Evolutionary conservation across 2,888 invertebrate genomes (phyloP).

Genomic region (Eulithis testata): DNA sequence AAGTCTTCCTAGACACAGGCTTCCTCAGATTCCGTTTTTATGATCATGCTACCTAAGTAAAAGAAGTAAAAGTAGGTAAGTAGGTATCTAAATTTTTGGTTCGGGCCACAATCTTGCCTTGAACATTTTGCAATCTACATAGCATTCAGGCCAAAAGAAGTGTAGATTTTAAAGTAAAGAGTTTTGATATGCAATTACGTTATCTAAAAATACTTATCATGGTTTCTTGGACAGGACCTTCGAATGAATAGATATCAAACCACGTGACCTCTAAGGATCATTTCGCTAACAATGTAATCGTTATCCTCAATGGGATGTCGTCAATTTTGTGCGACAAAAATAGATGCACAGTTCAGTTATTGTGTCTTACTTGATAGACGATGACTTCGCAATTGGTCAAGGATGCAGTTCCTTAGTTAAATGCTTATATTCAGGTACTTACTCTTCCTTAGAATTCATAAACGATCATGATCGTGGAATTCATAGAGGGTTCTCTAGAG

Average conservation of each 20-base stretch:
- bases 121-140: background rate
- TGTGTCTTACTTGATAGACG: background rate
- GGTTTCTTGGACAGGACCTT: slow-evolving; percentile 9
- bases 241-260: slow-evolving; percentile 24
- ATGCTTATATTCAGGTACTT: background rate
- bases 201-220: background rate
- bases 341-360: slow-evolving; percentile 34
- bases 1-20: no score
- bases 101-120: no score
- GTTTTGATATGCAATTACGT: no score
- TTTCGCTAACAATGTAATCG: slow-evolving; percentile 39
- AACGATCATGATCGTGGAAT: no score
- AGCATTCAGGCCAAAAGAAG: background rate
- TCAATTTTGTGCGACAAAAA: slow-evolving; percentile 49
- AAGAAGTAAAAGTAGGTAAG: no score
- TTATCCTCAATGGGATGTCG: slow-evolving; percentile 50
- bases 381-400: slow-evolving; percentile 8
- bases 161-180: no score
- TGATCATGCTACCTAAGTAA: no score
- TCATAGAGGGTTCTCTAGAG: no score
- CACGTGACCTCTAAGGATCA: slow-evolving; percentile 22
- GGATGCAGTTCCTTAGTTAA: background rate
- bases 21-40: no score
- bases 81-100: no score
- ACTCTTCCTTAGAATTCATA: background rate